phyloP scores from a whole-genome alignment of 1,140 invertebrate genomes.

The Dufourea novaeangliae region DNA sequence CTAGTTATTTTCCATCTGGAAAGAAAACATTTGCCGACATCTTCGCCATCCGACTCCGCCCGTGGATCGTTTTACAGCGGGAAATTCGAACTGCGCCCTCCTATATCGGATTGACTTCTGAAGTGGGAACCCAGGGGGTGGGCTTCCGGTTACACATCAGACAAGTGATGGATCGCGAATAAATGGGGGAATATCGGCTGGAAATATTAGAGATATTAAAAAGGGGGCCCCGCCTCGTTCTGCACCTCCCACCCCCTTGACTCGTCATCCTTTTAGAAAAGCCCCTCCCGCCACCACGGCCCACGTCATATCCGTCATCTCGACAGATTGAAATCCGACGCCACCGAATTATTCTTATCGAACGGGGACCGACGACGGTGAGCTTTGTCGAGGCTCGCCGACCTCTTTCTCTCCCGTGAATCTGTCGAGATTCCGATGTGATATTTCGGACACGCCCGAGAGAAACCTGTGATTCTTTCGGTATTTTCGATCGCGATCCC shows the following conservation, averaged over 20 bases:
- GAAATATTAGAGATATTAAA: slow-evolving; percentile 76
- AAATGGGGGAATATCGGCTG: slow-evolving; percentile 75
- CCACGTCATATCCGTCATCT: slow-evolving; percentile 55
- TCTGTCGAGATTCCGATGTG: background rate
- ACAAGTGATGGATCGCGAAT: slow-evolving; percentile 72
- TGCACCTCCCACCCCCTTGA: no score
- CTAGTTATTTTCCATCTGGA: slow-evolving; percentile 56
- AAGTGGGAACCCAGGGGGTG: slow-evolving; percentile 2
- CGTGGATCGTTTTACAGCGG: slow-evolving; percentile 49
- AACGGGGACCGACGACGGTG: slow-evolving; percentile 26
- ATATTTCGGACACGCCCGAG: background rate
- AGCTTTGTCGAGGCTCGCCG: slow-evolving; percentile 34
- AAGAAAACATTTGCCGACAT: slow-evolving; percentile 56
- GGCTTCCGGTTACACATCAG: slow-evolving; percentile 70
- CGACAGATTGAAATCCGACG: slow-evolving; percentile 68
- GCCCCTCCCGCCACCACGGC: background rate
- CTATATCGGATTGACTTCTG: slow-evolving; percentile 61
- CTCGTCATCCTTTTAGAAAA: slow-evolving; percentile 48
- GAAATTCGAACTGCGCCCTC: slow-evolving; percentile 60
- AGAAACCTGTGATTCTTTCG: no score
- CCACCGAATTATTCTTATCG: slow-evolving; percentile 60
- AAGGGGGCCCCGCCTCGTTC: no score
- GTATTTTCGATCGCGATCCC: background rate
- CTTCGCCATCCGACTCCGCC: slow-evolving; percentile 37
- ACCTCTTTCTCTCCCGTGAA: slow-evolving; percentile 19